phyloP scores from a whole-genome alignment of 53 echinoderm and acorn worm species.

The Luidia sarsii region DNA sequence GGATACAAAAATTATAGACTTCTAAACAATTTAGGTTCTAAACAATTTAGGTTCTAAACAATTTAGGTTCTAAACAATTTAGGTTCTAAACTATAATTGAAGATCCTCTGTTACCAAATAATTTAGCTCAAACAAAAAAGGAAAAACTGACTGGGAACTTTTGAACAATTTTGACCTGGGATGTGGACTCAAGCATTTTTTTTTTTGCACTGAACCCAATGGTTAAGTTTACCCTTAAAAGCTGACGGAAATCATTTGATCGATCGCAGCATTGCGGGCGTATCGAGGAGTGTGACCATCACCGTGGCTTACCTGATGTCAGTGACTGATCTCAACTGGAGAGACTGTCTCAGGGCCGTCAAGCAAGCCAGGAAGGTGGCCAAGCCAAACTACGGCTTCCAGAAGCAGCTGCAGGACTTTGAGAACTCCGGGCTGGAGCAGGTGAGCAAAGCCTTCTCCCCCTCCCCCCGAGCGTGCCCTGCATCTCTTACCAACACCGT shows the following conservation, averaged over 20 bases:
- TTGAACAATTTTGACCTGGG: neutral
- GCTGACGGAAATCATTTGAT: too few relatives aligned
- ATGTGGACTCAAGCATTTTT: too few relatives aligned
- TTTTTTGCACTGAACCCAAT: neutral
- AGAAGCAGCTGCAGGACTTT: conserved; percentile 90
- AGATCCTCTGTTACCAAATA: too few relatives aligned
- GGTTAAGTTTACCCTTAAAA: too few relatives aligned
- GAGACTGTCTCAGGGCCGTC: conserved; percentile 84
- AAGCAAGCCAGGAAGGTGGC: conserved; percentile 75
- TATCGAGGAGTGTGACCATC: conserved; percentile 90
- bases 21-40: too few relatives aligned
- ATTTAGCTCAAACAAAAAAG: too few relatives aligned
- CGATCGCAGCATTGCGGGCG: conserved; percentile 98
- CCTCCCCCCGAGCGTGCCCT: too few relatives aligned
- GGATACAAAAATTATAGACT: too few relatives aligned
- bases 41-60: too few relatives aligned
- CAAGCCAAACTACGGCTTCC: conserved; percentile 96
- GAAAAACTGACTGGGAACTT: neutral
- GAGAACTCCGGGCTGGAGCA: conserved; percentile 76
- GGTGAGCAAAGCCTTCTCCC: conserved; percentile 40
- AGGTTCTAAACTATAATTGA: too few relatives aligned
- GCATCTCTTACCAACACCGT: too few relatives aligned
- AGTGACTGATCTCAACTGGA: conserved; percentile 83
- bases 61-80: too few relatives aligned
- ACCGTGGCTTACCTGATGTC: conserved; percentile 98